Evolutionary conservation across 1,140 invertebrate species (phyloP).

Genomic region (Oryzaephilus surinamensis): DNA sequence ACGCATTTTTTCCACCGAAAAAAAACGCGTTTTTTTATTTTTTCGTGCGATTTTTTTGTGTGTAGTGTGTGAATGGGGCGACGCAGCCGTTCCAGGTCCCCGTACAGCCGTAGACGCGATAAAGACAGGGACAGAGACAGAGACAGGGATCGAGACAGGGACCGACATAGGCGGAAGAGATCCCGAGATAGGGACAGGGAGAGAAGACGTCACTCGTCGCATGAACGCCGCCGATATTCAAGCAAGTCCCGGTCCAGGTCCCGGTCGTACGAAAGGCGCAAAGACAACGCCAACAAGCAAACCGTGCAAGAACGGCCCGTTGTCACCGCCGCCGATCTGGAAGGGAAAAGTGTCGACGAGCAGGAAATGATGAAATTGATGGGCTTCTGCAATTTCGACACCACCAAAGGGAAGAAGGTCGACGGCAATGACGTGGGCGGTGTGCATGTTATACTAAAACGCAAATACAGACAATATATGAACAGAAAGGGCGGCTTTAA

Average conservation of each 20-base stretch:
- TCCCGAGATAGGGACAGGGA: slow-evolving; percentile 43
- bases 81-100: slow-evolving; percentile 34
- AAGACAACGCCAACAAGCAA: no score
- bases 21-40: not conserved
- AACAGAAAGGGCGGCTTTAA: slow-evolving; percentile 99
- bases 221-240: slow-evolving; percentile 39
- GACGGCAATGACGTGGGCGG: slow-evolving; percentile 84
- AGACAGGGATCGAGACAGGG: slow-evolving; percentile 36
- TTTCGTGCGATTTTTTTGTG: slow-evolving; percentile 11
- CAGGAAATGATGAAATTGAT: slow-evolving; percentile 93
- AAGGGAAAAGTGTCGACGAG: slow-evolving; percentile 81
- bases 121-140: slow-evolving; percentile 32
- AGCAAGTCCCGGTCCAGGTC: slow-evolving; percentile 41
- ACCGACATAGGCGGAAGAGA: slow-evolving; percentile 42
- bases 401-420: slow-evolving; percentile 92
- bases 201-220: slow-evolving; percentile 31
- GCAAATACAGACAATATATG: slow-evolving; percentile 99
- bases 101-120: slow-evolving; percentile 25
- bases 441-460: slow-evolving; percentile 90
- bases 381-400: slow-evolving; percentile 93
- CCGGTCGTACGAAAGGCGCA: slow-evolving; percentile 31
- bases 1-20: slow-evolving; percentile 10
- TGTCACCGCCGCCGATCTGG: slow-evolving; percentile 61
- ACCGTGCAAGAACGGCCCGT: slow-evolving; percentile 51
- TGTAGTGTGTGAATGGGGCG: slow-evolving; percentile 25